Conservation (phyloP, 2,888 invertebrate species). For the Argynnis bischoffii region DNA sequence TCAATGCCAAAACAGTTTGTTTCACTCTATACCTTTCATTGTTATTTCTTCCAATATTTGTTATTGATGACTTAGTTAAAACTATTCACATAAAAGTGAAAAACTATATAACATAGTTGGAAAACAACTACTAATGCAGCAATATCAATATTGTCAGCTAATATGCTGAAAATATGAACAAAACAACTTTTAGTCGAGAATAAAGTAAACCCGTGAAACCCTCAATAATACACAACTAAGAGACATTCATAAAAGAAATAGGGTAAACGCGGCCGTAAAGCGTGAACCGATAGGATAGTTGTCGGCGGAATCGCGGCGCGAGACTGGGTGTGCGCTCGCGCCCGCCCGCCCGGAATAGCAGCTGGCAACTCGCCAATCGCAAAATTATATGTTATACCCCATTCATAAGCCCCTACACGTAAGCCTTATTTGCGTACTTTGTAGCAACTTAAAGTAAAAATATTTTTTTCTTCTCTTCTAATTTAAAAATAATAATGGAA, state of each 20-base stretch:
- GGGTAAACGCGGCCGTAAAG: constrained; percentile 30
- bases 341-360: constrained; percentile 73
- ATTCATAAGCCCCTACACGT: constrained; percentile 63
- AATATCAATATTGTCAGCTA: too few relatives aligned
- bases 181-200: constrained; percentile 2
- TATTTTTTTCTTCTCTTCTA: too few relatives aligned
- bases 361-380: constrained; percentile 69
- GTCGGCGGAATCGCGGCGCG: constrained; percentile 60
- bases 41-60: constrained; percentile 52
- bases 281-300: constrained; percentile 41
- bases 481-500: too few relatives aligned
- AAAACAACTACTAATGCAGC: too few relatives aligned
- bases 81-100: constrained; percentile 19
- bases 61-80: constrained; percentile 17
- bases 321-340: constrained; percentile 70
- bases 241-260: constrained; percentile 29
- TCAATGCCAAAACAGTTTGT: constrained; percentile 6
- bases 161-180: not conserved
- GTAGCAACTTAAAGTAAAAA: not conserved
- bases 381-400: constrained; percentile 59
- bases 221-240: constrained; percentile 21
- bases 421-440: constrained; percentile 37
- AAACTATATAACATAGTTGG: too few relatives aligned
- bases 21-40: constrained; percentile 63
- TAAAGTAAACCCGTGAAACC: constrained; percentile 10